Evolutionary conservation across 2,113 vertebrate species (phyloP), one percentile per base, ranked within the genome.

Genomic region (Eulemur rufifrons): DNA sequence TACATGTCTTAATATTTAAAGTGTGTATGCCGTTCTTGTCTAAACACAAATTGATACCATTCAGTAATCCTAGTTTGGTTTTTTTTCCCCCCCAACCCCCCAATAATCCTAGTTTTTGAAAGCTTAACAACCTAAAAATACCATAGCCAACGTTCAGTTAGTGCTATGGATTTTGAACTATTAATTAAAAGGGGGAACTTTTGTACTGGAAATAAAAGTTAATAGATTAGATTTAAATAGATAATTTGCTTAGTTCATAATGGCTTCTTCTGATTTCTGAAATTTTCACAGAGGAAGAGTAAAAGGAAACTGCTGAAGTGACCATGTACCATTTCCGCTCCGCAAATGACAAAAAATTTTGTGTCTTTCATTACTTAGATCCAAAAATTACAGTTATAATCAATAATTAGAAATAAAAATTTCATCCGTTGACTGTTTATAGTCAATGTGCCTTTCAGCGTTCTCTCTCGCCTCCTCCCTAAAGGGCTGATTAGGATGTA

Each of bases 401-500:
- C 87, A 96, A 95, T 97, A 97, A 98, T 98, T 97, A 97, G 98
- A 97, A 94, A 91, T 88, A 95, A 97, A 97, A 97, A 96, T 96
- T 95, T 94, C 95, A 97, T 91, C 97, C 89, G 95, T 97, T 98
- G 97, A 98, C 98, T 98, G 97, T 98, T 98, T 97, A 90, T 95
- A 98, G 97, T 98, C 95, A 97, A 11, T 89, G 97, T 98, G 98
- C 95, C 97, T 98, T 97, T 98, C 98, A 98, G 98, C 97, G 64
- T 98, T 97, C 95, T 97, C 97, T 98, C 97, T 50, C 90, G 98
- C 98, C 97, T 98, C 98, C 97, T 99, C 98, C 98, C 98, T 97
- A 97, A 98, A 99, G 98, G 97, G 97, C 98, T 99, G 98, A 99
- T 98, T 99, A 99, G 98, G 97, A 98, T 98, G 98, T 98, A 99